Base-by-base conservation (phyloP, 2,797 vertebrate species). In the Mormyrops attenuatus region DNA sequence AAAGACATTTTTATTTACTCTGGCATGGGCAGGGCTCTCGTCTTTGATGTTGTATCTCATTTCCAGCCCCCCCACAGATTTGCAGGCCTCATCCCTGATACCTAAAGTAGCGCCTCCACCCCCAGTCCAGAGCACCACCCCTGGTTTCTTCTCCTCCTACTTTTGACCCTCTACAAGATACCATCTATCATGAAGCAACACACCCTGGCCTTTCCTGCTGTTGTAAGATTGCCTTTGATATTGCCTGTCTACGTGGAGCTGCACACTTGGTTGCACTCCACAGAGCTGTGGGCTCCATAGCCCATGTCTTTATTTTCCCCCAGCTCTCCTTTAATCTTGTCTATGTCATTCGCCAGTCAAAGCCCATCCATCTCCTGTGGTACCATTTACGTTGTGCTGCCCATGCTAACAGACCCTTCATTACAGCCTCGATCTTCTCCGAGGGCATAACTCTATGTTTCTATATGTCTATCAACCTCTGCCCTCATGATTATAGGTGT, bases 151-250 rank as follows among this genome's bases (percentile, higher is more conserved):
- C 20, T 50, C 5, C 49, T 84, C 88, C 38, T 47, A 15, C 60
- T 22, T 80, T 52, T 80, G 88, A 80, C 88, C 88, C 38, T 66
- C 52, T 53, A 55, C 84, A 85, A 47, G n/a, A 47, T 73, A 73
- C 66, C 30, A 73, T 34, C 66, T 30, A 73, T 34, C 26, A 34
- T 5, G 66, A 73, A 73, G 73, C 34, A 20, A 80, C 44, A 80
- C 38, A 80, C 38, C 73, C 73, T 20, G 38, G 17, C 73, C 73
- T 44, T 6, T 20, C 38, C 73, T 77, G 73, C 17, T 6, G 26
- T 73, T 38, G 34, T 17, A 73, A 3, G 5, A 38, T 17, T 34
- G 26, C 26, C 34, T 80, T 80, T 20, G 38, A 30, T 73, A 34
- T 30, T 41, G 38, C 38, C 17, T 44, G 34, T 20, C 73, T 80